Evolutionary conservation across 1,140 invertebrate genomes (phyloP), one percentile per base, ranked within the genome.

Genomic region (Centruroides sculpturatus): DNA sequence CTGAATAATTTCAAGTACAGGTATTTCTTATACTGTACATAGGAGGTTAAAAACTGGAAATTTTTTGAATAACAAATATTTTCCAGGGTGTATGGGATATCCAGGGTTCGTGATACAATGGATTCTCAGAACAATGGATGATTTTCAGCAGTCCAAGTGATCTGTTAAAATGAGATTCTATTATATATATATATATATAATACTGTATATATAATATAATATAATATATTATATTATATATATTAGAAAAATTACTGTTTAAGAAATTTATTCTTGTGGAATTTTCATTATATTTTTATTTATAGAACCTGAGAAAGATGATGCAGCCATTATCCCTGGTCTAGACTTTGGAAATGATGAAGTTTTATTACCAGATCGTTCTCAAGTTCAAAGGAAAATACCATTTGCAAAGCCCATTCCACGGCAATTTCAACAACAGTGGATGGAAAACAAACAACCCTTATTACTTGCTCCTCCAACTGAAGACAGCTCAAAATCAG

Each of bases 401-500:
- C 92, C 92, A 7, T 95, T 93, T 71, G 89, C 91, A 64, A 93
- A 96, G 72, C 92, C 92, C 12, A 95, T 97, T 72, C 92, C 92
- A 4, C 84, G 87, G 66, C 91, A 92, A 70, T 98, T 97, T 76
- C 91, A 95, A 75, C 89, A 88, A 35, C 89, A 94, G 61, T 97
- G 93, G 93, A 90, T 91, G 69, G 89, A 92, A 70, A 83, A 58
- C n/a, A 65, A 65, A 59, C 64, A 65, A 36, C 64, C 64, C 5
- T 41, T 65, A 35, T 36, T 65, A 4, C 59, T 65, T 13, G 64
- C 60, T 6, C 64, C 64, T 13, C 64, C 64, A 5, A 23, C 34
- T 12, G 59, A 64, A 47, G 36, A 36, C 47, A 41, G 41, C 41
- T 41, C 41, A 41, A 41, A 41, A 35, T 5, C 23, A 35, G 41